These are phyloP conservation scores for Urophycis tenuis DNA, from an alignment of 2,797 vertebrate species.

Conservation along the genomic window DNA sequence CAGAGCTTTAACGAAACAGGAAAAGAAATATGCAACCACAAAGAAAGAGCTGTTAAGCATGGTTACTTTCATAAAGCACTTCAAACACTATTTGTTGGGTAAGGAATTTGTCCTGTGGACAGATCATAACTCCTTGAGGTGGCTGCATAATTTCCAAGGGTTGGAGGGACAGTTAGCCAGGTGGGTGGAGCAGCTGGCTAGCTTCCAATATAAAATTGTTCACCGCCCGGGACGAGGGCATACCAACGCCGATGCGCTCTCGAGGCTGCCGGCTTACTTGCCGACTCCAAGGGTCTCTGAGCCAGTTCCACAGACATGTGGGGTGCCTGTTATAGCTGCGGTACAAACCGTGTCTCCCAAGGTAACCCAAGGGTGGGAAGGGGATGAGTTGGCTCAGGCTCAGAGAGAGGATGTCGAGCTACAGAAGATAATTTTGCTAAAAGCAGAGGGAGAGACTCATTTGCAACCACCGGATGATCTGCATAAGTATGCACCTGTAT, in stretches of 20 bases:
- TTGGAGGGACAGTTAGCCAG: background rate
- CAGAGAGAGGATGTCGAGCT: too few relatives aligned
- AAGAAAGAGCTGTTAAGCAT: conserved; percentile 20
- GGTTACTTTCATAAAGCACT: conserved; percentile 19
- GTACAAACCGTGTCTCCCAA: too few relatives aligned
- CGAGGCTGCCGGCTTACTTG: background rate
- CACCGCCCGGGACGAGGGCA: background rate
- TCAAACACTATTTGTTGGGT: conserved; percentile 9
- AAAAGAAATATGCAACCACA: conserved; percentile 7
- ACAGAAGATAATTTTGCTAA: background rate
- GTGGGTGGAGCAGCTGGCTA: conserved; percentile 1
- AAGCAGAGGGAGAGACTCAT: background rate
- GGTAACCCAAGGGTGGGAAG: background rate
- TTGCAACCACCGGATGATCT: background rate
- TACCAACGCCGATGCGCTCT: background rate
- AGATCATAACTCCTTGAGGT: conserved; percentile 3
- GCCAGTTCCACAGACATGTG: too few relatives aligned
- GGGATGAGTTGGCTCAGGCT: conserved; percentile 8
- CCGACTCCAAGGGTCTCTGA: too few relatives aligned
- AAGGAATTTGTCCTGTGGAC: background rate
- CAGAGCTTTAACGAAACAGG: background rate
- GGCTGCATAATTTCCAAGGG: conserved; percentile 7
- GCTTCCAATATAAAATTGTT: conserved; percentile 2
- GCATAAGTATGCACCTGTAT: background rate
- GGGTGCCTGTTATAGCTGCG: too few relatives aligned